Evolutionary conservation across 1,140 invertebrate species (phyloP), one percentile per base, ranked within the genome.

Genomic region (Leptinotarsa undecemlineata): DNA sequence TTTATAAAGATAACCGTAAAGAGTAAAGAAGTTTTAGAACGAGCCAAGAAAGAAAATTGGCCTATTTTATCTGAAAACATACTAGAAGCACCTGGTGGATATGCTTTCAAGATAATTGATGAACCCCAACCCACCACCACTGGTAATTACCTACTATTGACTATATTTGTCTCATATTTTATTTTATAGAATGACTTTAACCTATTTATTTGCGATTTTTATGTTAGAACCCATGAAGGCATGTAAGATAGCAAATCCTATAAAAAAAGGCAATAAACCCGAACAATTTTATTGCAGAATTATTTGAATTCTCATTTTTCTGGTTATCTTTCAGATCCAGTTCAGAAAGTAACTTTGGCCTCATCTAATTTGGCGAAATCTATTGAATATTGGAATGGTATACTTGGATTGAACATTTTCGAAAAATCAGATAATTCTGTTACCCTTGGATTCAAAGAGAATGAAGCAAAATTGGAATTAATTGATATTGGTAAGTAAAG

Each of bases 41-140:
- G 93, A 81, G 95, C 94, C 14, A 89, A 89, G 71, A 81, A 88
- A 11, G 82, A 87, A 64, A 88, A 90, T 60, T 95, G 92, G 90
- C 91, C 92, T 82, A 76, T 85, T 85, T 77, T 72, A 70, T 71
- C 72, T 63, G 85, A 74, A 51, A 88, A 77, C 80, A 82, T 89
- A 82, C 72, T 96, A 8, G 87, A 91, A 82, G 94, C 96, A 70
- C 96, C 97, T 62, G 96, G 95, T 84, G 97, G 96, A 21, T 98
- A 98, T 84, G 93, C 92, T 81, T 98, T 96, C 85, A 92, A 88
- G 78, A 87, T 98, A 48, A 85, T 94, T 66, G 89, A 95, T 82
- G 90, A 95, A 84, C 85, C 90, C 60, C 89, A 92, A 81, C 88
- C 88, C 19, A 81, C 77, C 60, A 86, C 91, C 80, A 88, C 87